Conservation (phyloP, 2,888 invertebrate genomes). For the Thymelicus sylvestris region DNA sequence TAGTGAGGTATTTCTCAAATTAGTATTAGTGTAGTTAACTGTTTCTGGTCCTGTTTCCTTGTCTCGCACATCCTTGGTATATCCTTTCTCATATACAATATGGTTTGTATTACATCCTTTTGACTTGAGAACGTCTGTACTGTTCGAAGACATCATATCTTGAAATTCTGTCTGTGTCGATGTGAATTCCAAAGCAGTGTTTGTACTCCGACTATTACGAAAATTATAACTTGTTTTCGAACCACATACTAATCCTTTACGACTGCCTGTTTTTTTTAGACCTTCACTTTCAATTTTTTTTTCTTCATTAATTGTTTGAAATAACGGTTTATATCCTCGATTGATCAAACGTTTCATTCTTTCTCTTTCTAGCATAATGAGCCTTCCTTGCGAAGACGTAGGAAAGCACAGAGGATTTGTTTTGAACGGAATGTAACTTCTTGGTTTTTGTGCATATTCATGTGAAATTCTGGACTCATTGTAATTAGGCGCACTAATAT, state of each 20-base stretch:
- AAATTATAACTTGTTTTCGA: neutral
- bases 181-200: neutral
- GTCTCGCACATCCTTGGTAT: neutral
- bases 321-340: neutral
- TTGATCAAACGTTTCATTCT: constrained; percentile 26
- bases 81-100: neutral
- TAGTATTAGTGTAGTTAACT: constrained; percentile 36
- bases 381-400: constrained; percentile 56
- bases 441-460: constrained; percentile 18
- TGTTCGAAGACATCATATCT: neutral
- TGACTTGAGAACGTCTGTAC: neutral
- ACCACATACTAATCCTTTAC: neutral
- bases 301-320: constrained; percentile 9
- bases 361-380: constrained; percentile 51
- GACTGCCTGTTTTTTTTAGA: neutral
- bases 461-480: neutral
- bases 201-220: constrained; percentile 7
- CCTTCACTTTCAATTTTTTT: neutral
- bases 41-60: neutral
- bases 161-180: constrained; percentile 19
- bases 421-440: constrained; percentile 39
- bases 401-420: constrained; percentile 54
- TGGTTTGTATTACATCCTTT: neutral
- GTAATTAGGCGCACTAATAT: constrained; percentile 6
- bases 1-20: constrained; percentile 48